These are phyloP conservation scores for Lasioglossum figueresi DNA, from an alignment of 2,888 invertebrate species.

Conservation along the genomic window DNA sequence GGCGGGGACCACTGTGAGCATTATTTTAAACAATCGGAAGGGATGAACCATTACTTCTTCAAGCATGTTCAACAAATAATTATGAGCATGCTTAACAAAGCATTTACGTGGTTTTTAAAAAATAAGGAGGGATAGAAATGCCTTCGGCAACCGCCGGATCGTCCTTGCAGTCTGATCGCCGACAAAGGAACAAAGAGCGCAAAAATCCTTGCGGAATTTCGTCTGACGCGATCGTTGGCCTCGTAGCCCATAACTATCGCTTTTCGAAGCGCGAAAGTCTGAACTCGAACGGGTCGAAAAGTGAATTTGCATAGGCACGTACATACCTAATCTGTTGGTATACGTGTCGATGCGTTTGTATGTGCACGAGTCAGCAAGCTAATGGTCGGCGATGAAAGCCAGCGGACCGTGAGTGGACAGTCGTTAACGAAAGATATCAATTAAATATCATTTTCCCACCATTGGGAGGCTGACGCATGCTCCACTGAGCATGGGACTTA, in stretches of 20 bases:
- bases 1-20: background rate
- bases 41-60: background rate
- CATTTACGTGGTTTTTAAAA: no score
- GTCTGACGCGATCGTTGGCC: background rate
- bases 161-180: background rate
- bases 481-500: constrained; percentile 29
- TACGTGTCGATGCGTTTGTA: background rate
- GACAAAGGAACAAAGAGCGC: background rate
- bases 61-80: background rate
- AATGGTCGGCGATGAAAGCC: constrained; percentile 24
- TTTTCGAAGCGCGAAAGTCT: constrained; percentile 30
- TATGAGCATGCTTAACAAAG: no score
- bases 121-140: no score
- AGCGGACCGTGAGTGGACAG: constrained; percentile 22
- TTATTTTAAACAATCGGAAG: background rate
- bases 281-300: constrained; percentile 33
- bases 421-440: constrained; percentile 33
- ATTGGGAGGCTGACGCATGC: constrained; percentile 15
- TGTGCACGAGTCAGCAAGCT: background rate
- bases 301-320: constrained; percentile 46
- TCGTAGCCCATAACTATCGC: constrained; percentile 48
- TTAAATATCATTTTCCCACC: constrained; percentile 53
- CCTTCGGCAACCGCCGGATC: rapidly evolving
- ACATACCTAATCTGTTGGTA: background rate
- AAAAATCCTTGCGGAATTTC: background rate